Evolutionary conservation across 1,140 invertebrate genomes (phyloP), one percentile per base, ranked within the genome.

Genomic region (Battus philenor): DNA sequence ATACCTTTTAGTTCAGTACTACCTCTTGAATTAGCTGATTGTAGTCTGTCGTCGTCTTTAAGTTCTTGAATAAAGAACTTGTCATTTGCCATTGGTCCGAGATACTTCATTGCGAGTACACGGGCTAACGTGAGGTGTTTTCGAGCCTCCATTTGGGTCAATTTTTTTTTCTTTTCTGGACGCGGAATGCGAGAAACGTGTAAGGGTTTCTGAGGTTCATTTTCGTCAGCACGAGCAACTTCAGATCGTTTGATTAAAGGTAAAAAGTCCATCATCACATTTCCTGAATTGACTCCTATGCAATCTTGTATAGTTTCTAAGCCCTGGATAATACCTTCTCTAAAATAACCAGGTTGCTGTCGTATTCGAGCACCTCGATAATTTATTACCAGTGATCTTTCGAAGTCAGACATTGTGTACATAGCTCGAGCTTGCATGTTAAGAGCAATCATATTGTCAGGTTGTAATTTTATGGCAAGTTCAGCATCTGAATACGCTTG

Each of bases 321-420:
- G 32, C 74, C 71, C 73, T 82, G 79, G 48, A 82, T 88, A 8
- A 86, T 84, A 2, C 88, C 88, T 68, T 88, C 87, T 17, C 67
- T 67, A 44, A 88, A 88, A 45, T 87, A 86, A 26, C 87, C 86
- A 4, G 88, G 88, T 61, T 88, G 86, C 24, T 74, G 72, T n/a
- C 88, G 66, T 22, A 59, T 49, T 10, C 85, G 68, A 0, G 78
- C 45, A 5, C 82, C 71, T 7, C 87, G 63, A 24, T 68, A 76
- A 54, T 88, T 89, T 59, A 86, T 82, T 2, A 89, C 83, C 2
- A 89, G 62, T 0, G 85, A 87, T 47, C 85, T 72, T 59, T 89
- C 88, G 58, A 89, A 89, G 47, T 89, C 87, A 11, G 86, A 86
- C 71, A 81, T 86, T 1, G 87, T 77, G 48, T 88, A 88, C 54